A percentile compares a stretch with the other conserved stretches of the same genome.
phyloP scores from a whole-genome alignment of 2,797 vertebrate genomes.

The Labeo calbasu region DNA sequence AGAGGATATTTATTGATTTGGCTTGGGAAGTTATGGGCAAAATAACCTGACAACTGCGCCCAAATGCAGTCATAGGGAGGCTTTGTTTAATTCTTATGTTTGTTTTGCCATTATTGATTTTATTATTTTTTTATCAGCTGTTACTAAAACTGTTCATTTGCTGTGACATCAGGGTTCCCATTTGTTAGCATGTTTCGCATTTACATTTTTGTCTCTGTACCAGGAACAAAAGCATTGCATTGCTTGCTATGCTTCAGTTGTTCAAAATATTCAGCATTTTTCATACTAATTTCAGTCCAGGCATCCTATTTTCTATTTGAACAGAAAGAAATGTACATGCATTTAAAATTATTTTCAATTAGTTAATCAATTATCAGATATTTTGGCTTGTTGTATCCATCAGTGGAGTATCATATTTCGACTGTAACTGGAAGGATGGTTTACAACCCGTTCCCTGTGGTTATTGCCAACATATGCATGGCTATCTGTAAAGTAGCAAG shows the following conservation, averaged over 20 bases:
- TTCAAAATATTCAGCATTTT: conserved; percentile 31
- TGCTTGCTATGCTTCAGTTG: conserved; percentile 46
- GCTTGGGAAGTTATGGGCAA: not conserved
- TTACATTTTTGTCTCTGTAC: conserved; percentile 60
- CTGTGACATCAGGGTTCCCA: conserved; percentile 53
- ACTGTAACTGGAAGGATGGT: not conserved
- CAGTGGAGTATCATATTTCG: not conserved
- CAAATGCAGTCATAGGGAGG: conserved; percentile 5
- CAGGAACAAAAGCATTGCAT: conserved; percentile 41
- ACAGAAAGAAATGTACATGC: not conserved
- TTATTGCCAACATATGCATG: conserved; percentile 41
- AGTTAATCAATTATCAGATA: not conserved
- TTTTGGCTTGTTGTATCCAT: not conserved
- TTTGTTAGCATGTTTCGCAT: conserved; percentile 60
- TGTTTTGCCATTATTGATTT: conserved; percentile 32
- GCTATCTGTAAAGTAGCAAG: conserved; percentile 25
- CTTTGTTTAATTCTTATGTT: conserved; percentile 28
- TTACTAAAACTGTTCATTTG: conserved; percentile 54
- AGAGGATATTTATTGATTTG: conserved; percentile 20
- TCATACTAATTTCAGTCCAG: not conserved
- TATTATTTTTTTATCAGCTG: conserved; percentile 39
- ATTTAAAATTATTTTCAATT: not conserved
- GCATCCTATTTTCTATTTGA: not conserved
- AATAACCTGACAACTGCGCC: not conserved
- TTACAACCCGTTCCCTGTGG: conserved; percentile 9